Percentiles rank a stretch among this genome's conserved stretches.
These are phyloP conservation scores for Menidia menidia DNA, from an alignment of 2,797 vertebrate genomes.

Conservation along the genomic window DNA sequence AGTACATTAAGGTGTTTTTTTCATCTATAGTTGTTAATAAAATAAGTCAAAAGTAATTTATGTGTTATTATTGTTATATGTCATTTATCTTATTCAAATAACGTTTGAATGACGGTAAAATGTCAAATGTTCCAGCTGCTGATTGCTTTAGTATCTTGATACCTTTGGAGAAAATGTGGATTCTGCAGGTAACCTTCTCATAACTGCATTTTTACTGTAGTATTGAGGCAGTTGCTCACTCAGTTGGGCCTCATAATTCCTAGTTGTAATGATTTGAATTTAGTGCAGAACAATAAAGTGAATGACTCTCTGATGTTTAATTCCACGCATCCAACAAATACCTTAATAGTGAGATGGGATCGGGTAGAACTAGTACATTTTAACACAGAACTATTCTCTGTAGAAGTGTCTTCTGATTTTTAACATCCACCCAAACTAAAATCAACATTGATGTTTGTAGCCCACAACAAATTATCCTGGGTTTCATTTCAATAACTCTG, in stretches of 20 bases:
- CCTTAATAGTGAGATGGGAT: background rate
- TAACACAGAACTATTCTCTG: background rate
- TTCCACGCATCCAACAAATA: background rate
- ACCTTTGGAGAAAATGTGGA: too few species aligned
- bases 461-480: conserved; percentile 20
- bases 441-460: conserved; percentile 32
- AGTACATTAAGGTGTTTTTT: background rate
- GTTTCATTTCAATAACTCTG: conserved; percentile 50
- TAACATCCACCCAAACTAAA: conserved; percentile 19
- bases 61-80: background rate
- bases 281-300: background rate
- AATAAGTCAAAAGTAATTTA: background rate
- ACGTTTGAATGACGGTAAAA: background rate
- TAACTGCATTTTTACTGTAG: too few species aligned
- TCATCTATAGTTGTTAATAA: background rate
- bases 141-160: background rate
- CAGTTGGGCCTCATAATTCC: background rate
- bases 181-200: background rate
- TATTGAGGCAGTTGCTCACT: background rate
- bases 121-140: background rate
- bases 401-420: background rate
- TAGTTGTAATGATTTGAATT: background rate
- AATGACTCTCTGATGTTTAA: background rate
- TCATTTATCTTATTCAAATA: background rate
- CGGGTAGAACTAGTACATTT: background rate